Evolutionary conservation across 30 jellyfish, hydroid and myxozoan genomes (phyloP), one percentile per base, ranked within the genome.

Genomic region (Aurelia coerulea): DNA sequence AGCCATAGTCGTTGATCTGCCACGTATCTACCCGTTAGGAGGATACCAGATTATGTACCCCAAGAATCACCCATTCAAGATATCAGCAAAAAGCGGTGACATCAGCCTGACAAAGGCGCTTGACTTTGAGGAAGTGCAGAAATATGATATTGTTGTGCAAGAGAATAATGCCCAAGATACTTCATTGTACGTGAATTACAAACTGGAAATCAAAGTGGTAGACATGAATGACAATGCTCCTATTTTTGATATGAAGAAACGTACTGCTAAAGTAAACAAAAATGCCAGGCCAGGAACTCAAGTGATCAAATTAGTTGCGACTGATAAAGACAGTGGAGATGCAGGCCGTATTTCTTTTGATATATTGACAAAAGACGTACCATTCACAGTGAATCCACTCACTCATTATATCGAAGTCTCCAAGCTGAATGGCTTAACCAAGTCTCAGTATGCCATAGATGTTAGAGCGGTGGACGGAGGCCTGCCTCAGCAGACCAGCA

Each of bases 241-340:
- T 2, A 66, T 23, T 15, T 95, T 95, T 65, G 75, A 95, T 16
- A 95, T 95, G 97, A 91, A 71, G 73, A 85, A 72, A 51, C 65
- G 65, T n/a, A 39, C 79, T 2, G 91, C 87, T 56, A 78, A 81
- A 73, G 97, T 95, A n/a, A 95, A 95, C 83, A 90, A 75, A 58
- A 95, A 95, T 78, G 99, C 99, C 14, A 96, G 88, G 64, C 96
- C 96, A 34, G 99, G 99, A 1, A 95, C 99, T 35, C 73, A 79
- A 23, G 99, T 95, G 65, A 62, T 83, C 72, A 74, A 95, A 59
- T 81, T 95, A 1, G 49, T 77, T 14, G 99, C 97, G 3, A 76
- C 62, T 3, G 99, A 95, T 79, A 81, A 87, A 31, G 99, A 95
- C 81, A 85, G 97, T 73, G 99, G 97, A 1, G 91, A 81, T 39